Evolutionary conservation across 1,140 invertebrate genomes (phyloP).

Genomic region (Bombus breviceps): DNA sequence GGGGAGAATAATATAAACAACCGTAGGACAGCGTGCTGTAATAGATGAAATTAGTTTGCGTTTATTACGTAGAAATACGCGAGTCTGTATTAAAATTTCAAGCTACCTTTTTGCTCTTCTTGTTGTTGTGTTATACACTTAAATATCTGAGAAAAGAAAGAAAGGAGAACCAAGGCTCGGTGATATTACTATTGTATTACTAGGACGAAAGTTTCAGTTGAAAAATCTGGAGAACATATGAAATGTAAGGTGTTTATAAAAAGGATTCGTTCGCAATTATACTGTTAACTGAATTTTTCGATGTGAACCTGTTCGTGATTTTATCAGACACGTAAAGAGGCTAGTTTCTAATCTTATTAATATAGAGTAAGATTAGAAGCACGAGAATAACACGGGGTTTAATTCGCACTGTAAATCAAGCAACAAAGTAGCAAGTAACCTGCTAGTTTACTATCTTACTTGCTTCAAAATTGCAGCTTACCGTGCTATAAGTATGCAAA

Average conservation of each 20-base stretch:
- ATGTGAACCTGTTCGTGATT: not conserved
- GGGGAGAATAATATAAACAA: not conserved
- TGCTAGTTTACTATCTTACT: not conserved
- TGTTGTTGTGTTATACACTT: not conserved
- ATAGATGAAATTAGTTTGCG: conserved; percentile 2
- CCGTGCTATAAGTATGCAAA: conserved; percentile 23
- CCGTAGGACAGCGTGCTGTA: not conserved
- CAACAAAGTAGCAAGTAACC: not conserved
- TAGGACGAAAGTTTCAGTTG: too few species aligned
- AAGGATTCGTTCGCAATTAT: not conserved
- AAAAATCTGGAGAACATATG: too few species aligned
- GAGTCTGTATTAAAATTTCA: not conserved
- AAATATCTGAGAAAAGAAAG: not conserved
- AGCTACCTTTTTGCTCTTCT: too few species aligned
- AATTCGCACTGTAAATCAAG: conserved; percentile 16
- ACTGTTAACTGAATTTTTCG: not conserved
- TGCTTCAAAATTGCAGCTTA: conserved; percentile 8
- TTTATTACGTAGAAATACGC: not conserved
- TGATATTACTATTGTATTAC: too few species aligned
- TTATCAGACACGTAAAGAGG: not conserved
- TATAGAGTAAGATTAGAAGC: not conserved
- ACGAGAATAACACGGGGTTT: not conserved
- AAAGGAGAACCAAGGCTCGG: not conserved
- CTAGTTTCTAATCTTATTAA: not conserved
- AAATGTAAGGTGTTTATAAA: too few species aligned